Percentiles rank a stretch among this genome's conserved stretches.
Evolutionary conservation across 1,140 invertebrate genomes (phyloP).

Genomic region (Penaeus chinensis): DNA sequence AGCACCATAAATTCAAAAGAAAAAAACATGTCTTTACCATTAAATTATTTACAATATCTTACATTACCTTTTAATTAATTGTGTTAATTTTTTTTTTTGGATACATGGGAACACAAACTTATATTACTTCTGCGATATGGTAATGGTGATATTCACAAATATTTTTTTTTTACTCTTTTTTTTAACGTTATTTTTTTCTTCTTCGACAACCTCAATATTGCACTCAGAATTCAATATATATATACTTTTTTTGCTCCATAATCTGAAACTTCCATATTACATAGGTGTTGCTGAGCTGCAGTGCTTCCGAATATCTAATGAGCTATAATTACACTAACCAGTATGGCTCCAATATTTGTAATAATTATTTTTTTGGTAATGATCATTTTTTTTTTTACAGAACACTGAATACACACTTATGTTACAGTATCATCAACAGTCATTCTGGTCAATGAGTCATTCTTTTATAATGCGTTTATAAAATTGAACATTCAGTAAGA

Average conservation of each 20-base stretch:
- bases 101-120: constrained; percentile 53
- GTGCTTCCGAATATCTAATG: neutral
- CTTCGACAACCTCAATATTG: constrained; percentile 40
- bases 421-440: constrained; percentile 52
- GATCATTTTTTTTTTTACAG: neutral
- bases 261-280: no score
- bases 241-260: no score
- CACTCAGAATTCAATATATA: constrained; percentile 22
- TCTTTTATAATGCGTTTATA: constrained; percentile 28
- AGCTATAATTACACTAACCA: neutral
- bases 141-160: constrained; percentile 48
- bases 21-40: constrained; percentile 50
- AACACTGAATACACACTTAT: constrained; percentile 39
- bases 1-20: constrained; percentile 58
- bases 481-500: constrained; percentile 35
- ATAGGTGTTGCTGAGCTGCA: no score
- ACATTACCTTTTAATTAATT: constrained; percentile 41
- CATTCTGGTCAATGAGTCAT: constrained; percentile 24
- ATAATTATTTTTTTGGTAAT: no score
- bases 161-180: neutral
- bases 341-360: neutral
- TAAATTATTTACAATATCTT: constrained; percentile 59
- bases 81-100: constrained; percentile 33
- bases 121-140: constrained; percentile 52
- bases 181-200: neutral